A percentile compares a stretch with the other conserved stretches of the same genome.
Conservation (phyloP, 2,113 vertebrate genomes). For the Cisticola juncidis region DNA sequence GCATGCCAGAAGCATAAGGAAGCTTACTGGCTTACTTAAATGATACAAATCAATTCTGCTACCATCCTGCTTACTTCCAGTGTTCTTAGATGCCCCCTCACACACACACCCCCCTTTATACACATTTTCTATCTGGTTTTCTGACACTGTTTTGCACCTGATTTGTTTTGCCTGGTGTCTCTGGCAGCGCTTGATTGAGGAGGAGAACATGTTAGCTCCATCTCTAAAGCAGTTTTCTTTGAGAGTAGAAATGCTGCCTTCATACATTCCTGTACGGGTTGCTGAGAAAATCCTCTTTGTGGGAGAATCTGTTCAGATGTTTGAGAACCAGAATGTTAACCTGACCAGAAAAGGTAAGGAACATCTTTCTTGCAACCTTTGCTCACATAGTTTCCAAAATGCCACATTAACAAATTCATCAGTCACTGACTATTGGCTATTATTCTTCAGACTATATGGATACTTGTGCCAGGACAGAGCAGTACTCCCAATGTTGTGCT, state of each 20-base stretch:
- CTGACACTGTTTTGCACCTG: neutral
- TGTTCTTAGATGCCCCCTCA: neutral
- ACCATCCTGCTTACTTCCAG: neutral
- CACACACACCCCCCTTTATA: neutral
- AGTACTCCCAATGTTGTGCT: neutral
- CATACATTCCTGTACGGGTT: constrained; percentile 92
- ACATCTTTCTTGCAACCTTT: neutral
- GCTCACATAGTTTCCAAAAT: neutral
- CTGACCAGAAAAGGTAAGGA: constrained; percentile 88
- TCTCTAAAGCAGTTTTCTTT: constrained; percentile 97
- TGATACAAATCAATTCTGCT: neutral
- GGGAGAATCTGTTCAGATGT: constrained; percentile 98
- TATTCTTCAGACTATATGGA: neutral
- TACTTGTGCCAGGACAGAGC: neutral
- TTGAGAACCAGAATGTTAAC: constrained; percentile 95
- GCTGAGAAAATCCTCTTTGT: constrained; percentile 99
- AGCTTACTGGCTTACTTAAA: neutral
- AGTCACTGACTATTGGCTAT: neutral
- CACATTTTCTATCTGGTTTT: neutral
- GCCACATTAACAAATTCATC: neutral
- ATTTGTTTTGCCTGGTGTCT: neutral
- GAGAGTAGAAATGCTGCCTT: constrained; percentile 92
- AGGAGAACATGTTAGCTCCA: constrained; percentile 96
- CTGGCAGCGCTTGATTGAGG: constrained; percentile 90
- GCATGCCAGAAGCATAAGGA: neutral